These are phyloP conservation scores for Bombyx huttoni DNA, from an alignment of 2,888 invertebrate species.

Conservation along the genomic window DNA sequence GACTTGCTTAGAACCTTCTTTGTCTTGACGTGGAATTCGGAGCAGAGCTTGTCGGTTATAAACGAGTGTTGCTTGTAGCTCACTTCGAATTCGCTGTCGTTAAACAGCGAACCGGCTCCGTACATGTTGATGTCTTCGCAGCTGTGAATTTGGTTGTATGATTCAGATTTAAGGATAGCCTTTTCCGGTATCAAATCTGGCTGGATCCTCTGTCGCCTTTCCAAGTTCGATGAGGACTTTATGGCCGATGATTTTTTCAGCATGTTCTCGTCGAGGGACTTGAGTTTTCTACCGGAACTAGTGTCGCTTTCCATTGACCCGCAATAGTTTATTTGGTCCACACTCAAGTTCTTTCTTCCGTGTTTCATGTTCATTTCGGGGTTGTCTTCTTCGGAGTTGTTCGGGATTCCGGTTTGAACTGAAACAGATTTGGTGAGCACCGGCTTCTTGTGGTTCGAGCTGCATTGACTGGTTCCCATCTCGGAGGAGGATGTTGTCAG, in stretches of 20 bases:
- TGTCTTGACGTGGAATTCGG: conserved; percentile 80
- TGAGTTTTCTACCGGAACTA: conserved; percentile 61
- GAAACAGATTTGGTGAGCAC: conserved; percentile 65
- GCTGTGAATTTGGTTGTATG: conserved; percentile 66
- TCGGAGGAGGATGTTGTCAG: conserved; percentile 68
- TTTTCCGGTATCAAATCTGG: conserved; percentile 68
- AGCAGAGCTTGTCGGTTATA: conserved; percentile 78
- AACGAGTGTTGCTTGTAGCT: conserved; percentile 74
- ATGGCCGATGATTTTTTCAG: conserved; percentile 57
- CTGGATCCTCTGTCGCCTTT: conserved; percentile 65
- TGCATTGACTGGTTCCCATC: conserved; percentile 65
- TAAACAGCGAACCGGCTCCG: conserved; percentile 69
- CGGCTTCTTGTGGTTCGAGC: conserved; percentile 62
- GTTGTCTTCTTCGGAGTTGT: conserved; percentile 53
- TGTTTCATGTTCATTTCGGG: conserved; percentile 56
- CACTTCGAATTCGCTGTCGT: conserved; percentile 69
- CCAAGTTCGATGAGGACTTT: conserved; percentile 59
- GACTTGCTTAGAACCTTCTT: conserved; percentile 76
- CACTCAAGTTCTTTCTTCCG: conserved; percentile 61
- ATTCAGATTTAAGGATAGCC: conserved; percentile 60
- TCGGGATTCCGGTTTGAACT: conserved; percentile 66
- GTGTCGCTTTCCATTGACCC: conserved; percentile 67
- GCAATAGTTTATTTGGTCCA: conserved; percentile 67
- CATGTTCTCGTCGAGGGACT: conserved; percentile 65
- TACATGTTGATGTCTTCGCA: conserved; percentile 71